Conservation (phyloP, 2,888 invertebrate genomes). For the Sminthurinus aureus region DNA sequence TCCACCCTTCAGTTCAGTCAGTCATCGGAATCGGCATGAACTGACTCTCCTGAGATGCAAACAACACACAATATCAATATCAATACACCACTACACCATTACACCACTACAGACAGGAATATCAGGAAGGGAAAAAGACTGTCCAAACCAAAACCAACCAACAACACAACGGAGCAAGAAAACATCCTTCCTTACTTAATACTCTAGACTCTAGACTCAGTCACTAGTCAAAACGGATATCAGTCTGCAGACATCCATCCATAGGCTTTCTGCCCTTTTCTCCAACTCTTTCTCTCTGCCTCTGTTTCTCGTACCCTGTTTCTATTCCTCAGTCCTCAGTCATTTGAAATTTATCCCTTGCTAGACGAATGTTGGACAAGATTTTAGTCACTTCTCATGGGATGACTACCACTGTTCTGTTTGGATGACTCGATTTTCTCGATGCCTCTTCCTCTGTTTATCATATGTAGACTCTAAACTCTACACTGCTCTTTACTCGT, state of each 20-base stretch:
- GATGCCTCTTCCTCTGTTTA: not conserved
- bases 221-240: constrained; percentile 6
- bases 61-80: not conserved
- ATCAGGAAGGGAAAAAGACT: not conserved
- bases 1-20: constrained; percentile 25
- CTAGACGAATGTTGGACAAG: constrained; percentile 31
- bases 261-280: not conserved
- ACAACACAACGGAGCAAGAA: not conserved
- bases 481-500: not conserved
- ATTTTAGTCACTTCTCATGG: constrained; percentile 26
- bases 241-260: not conserved
- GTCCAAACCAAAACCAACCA: constrained; percentile 2
- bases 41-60: constrained; percentile 29
- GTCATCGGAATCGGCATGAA: not conserved
- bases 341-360: constrained; percentile 25
- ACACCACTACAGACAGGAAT: too few relatives aligned
- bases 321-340: not conserved
- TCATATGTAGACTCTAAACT: not conserved
- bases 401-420: not conserved
- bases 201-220: not conserved
- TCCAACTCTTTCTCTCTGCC: constrained; percentile 8
- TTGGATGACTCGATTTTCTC: not conserved
- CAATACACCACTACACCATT: too few relatives aligned
- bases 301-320: not conserved
- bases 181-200: not conserved